Evolutionary conservation across 2,888 invertebrate species (phyloP).

Genomic region (Idaea biselata): DNA sequence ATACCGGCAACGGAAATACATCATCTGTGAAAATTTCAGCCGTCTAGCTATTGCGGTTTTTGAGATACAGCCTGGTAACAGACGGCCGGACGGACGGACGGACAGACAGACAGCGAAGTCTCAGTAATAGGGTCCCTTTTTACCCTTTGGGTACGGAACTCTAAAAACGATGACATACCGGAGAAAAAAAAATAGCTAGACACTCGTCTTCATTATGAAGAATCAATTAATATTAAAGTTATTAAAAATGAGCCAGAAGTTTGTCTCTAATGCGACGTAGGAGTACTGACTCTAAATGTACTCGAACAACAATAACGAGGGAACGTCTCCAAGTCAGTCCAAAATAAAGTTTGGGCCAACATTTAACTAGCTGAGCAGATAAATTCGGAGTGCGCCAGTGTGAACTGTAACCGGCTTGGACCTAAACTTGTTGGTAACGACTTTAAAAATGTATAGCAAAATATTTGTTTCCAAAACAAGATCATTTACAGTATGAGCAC

Average conservation of each 20-base stretch:
- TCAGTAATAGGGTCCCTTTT: no score
- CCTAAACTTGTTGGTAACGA: slow-evolving; percentile 52
- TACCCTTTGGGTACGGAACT: no score
- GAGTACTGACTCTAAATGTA: slow-evolving; percentile 36
- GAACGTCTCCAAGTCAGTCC: slow-evolving; percentile 60
- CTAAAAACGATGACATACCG: no score
- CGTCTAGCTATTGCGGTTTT: no score
- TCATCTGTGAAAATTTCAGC: no score
- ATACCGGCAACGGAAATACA: no score
- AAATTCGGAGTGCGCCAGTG: slow-evolving; percentile 62
- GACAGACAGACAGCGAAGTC: no score
- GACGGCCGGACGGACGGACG: no score
- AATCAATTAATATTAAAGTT: slow-evolving; percentile 12
- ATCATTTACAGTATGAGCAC: slow-evolving; percentile 24
- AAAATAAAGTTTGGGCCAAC: slow-evolving; percentile 70
- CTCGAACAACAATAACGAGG: slow-evolving; percentile 65
- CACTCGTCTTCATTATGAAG: no score
- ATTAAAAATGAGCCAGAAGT: slow-evolving; percentile 32
- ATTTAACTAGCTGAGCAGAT: slow-evolving; percentile 77
- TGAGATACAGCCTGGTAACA: no score
- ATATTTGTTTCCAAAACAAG: slow-evolving; percentile 46
- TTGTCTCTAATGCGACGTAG: slow-evolving; percentile 20
- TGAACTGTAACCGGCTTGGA: slow-evolving; percentile 50
- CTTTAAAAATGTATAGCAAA: slow-evolving; percentile 51
- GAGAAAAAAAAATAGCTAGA: no score